phyloP scores from a whole-genome alignment of 2,113 vertebrate genomes.

The Podocnemis expansa region DNA sequence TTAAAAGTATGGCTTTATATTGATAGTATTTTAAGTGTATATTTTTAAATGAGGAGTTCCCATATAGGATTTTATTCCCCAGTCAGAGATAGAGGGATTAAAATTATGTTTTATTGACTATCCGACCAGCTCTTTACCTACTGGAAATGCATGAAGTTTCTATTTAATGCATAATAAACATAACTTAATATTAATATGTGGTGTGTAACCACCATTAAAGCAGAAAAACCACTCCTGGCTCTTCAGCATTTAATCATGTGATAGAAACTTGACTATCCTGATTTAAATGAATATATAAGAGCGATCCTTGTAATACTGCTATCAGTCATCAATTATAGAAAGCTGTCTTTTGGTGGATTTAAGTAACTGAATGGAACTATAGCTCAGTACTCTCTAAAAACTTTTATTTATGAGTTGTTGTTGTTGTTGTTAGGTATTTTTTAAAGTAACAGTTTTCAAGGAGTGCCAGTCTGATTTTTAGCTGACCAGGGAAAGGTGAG shows the following conservation, averaged over 20 bases:
- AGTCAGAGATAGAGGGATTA: background rate
- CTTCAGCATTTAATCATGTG: background rate
- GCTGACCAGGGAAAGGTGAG: conserved; percentile 43
- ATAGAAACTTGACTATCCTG: background rate
- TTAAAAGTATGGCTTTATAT: background rate
- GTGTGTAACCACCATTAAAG: conserved; percentile 24
- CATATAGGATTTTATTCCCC: conserved; percentile 6
- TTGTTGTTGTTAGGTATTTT: conserved; percentile 8
- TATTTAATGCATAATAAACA: conserved; percentile 15
- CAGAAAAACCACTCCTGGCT: conserved; percentile 9
- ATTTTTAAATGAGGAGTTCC: background rate
- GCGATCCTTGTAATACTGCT: conserved; percentile 2
- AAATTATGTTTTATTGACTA: background rate
- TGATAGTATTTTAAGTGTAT: conserved; percentile 1
- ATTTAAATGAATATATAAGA: conserved; percentile 7
- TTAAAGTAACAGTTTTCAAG: background rate
- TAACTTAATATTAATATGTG: conserved; percentile 1
- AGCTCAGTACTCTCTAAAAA: conserved; percentile 9
- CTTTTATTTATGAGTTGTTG: background rate
- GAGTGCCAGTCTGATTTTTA: background rate
- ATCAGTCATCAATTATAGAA: background rate
- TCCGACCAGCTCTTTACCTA: background rate
- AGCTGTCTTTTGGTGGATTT: background rate
- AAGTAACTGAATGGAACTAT: background rate
- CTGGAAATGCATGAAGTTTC: conserved; percentile 36